Evolutionary conservation across 1,140 invertebrate species (phyloP).

Genomic region (Elymnias hypermnestra): DNA sequence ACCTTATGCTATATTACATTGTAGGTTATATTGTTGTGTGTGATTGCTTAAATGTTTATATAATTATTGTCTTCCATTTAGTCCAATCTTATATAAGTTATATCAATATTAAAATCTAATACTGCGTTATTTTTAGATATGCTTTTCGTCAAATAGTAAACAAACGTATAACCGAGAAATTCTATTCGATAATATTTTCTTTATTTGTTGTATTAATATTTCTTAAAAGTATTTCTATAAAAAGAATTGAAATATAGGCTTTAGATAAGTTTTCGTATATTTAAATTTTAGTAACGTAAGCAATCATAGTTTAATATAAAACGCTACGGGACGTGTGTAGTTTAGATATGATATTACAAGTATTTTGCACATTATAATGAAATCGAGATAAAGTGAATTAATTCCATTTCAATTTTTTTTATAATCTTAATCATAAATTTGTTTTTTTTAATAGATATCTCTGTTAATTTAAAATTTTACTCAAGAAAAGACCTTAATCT

Average conservation of each 20-base stretch:
- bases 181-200: no score
- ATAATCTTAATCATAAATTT: no score
- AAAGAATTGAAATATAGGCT: background rate
- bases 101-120: background rate
- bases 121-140: background rate
- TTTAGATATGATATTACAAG: background rate
- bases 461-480: background rate
- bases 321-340: background rate
- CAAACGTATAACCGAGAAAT: no score
- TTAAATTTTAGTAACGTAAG: no score
- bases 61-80: conserved; percentile 59
- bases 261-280: background rate
- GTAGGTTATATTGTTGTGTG: conserved; percentile 24
- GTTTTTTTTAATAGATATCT: background rate
- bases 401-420: no score
- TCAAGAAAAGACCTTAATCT: no score
- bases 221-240: no score
- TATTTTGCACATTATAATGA: background rate
- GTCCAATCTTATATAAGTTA: conserved; percentile 12
- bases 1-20: conserved; percentile 46
- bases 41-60: conserved; percentile 36
- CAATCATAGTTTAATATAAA: background rate
- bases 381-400: background rate
- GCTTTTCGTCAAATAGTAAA: no score
- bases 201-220: no score